A percentile compares a stretch with the other conserved stretches of the same genome.
phyloP scores from a whole-genome alignment of 1,140 invertebrate species.

The Drosophila miranda region DNA sequence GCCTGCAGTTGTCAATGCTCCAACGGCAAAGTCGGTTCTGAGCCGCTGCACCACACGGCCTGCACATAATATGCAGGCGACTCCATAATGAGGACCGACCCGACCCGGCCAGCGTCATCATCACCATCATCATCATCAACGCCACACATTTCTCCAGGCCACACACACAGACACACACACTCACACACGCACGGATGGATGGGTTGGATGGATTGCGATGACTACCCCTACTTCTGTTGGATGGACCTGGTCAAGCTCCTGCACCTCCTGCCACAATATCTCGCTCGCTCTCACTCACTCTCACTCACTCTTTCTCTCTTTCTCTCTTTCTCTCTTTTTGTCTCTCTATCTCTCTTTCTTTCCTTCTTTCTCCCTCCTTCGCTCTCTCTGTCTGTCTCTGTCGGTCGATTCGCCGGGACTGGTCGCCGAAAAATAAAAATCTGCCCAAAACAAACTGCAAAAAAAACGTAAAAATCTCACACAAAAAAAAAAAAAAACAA shows the following conservation, averaged over 20 bases:
- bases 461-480: constrained; percentile 54
- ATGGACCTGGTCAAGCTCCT: constrained; percentile 53
- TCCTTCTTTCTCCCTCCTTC: constrained; percentile 28
- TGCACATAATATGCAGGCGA: constrained; percentile 76
- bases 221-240: constrained; percentile 67
- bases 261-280: constrained; percentile 19
- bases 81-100: constrained; percentile 57
- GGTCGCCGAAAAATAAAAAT: constrained; percentile 79
- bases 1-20: constrained; percentile 65
- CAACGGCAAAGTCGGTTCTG: constrained; percentile 74
- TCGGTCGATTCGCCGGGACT: constrained; percentile 40
- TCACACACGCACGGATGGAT: constrained; percentile 13
- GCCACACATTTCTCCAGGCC: constrained; percentile 25
- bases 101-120: constrained; percentile 43
- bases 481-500: constrained; percentile 35
- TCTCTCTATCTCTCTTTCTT: constrained; percentile 1
- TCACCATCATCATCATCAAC: constrained; percentile 34
- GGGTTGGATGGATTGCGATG: background rate
- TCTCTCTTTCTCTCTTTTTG: constrained; percentile 1
- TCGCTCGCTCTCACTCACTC: constrained; percentile 5
- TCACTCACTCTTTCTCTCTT: background rate
- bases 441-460: constrained; percentile 69
- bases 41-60: constrained; percentile 62
- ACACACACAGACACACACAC: constrained; percentile 22
- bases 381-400: constrained; percentile 21